Base-by-base conservation (phyloP, 2,888 invertebrate species). In the Mythimna ferrago region DNA sequence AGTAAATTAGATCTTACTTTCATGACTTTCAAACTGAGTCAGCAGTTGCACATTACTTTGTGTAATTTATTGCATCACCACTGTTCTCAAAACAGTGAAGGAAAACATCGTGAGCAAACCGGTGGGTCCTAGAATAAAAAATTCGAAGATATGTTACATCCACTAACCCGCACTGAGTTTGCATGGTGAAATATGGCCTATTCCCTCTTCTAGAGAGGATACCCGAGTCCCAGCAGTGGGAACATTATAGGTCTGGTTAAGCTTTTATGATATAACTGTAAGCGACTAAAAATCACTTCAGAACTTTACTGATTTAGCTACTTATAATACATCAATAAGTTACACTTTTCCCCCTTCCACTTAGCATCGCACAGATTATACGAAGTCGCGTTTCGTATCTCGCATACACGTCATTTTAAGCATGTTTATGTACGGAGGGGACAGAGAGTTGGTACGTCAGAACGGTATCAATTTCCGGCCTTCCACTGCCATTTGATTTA, bases 401-500 rank as follows among this genome's bases (percentile, higher is more conserved):
- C 70, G 63, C 67, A 74, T 83, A 54, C 76, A 78, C 68, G 81
- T 79, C 82, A 86, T 80, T 86, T 79, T 78, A 79, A 83, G 80
- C 86, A 86, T 86, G 84, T 87, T 87, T 86, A 87, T 88, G 86
- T 89, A 88, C 85, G 84, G 68, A 80, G 82, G 89, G 91, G 90
- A 91, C 88, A 86, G 84, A 73, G 77, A 72, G 76, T 64, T 78
- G 84, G 88, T 86, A 86, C 86, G 91, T 89, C 91, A 89, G 90
- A 91, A 86, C 91, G 92, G 93, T 94, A 94, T 94, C 93, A 94
- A 94, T 94, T 94, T 94, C 94, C 94, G 94, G 92, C 84, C 88
- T 89, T 89, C 89, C 90, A 89, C 88, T 89, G 89, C 90, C 90
- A 89, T 93, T 93, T 94, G 94, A 94, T 94, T 94, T 93, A 93